Evolutionary conservation across 2,113 vertebrate species (phyloP), one percentile per base, ranked within the genome.

Genomic region (Sturnira hondurensis): DNA sequence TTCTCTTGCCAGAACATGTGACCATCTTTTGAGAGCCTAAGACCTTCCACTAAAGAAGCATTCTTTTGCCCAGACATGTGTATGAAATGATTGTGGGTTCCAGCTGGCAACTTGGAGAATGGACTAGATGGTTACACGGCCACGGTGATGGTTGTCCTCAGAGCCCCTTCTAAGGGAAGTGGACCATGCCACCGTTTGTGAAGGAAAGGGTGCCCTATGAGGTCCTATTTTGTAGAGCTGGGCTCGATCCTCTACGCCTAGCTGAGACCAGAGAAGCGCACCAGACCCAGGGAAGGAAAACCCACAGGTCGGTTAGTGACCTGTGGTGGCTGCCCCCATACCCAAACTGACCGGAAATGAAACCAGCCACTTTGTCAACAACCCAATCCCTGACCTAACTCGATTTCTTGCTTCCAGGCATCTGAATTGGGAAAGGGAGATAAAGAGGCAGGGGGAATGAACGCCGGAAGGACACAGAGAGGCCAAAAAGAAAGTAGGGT

Each of bases 401-500:
- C 58, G 67, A 77, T 58, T 33, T 84, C 45, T 76, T 76, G 41
- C 11, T 84, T 70, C 45, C 26, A 81, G 38, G 45, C 36, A 63
- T n/a, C 89, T 90, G 65, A 65, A 41, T 56, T 52, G 38, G 58
- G 54, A 91, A 92, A 89, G 47, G 78, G 83, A 83, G 83, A 90
- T 11, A 9, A n/a, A n/a, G 68, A 87, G 65, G 19, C 2, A 67
- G 26, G 77, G 33, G 77, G 50, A 77, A 84, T 47, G 73, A 47
- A 94, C 84, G 50, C 17, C 28, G 24, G 73, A 86, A 77, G 71
- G 43, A 16, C 14, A 76, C 15, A 58, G 52, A 58, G n/a, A 71
- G 16, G 22, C 19, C 41, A 52, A 16, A 47, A 33, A 76, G 43
- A 38, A 28, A 45, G 68, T 28, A 61, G 58, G 4, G 58, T 61